These are phyloP conservation scores for Microtus pennsylvanicus DNA, from an alignment of 2,113 vertebrate genomes.

Conservation along the genomic window DNA sequence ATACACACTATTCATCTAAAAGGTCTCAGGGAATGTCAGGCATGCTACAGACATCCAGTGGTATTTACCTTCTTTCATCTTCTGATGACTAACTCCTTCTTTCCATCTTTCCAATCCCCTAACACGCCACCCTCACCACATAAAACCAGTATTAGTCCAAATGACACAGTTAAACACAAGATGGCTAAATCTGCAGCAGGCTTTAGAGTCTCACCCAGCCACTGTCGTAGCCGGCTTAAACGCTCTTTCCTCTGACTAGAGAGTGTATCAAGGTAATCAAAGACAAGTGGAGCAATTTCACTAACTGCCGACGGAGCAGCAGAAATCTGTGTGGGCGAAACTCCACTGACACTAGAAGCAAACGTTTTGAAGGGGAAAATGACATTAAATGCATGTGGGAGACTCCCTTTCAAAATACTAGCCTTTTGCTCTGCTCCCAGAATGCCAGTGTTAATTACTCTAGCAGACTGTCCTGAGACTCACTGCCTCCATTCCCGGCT, in stretches of 20 bases:
- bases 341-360: constrained; percentile 12
- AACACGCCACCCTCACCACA: neutral
- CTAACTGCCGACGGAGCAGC: neutral
- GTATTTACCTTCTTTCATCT: neutral
- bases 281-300: neutral
- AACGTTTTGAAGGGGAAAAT: constrained; percentile 60
- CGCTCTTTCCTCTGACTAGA: constrained; percentile 16
- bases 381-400: neutral
- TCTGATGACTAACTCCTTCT: neutral
- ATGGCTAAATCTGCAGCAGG: neutral
- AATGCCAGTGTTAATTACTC: constrained; percentile 49
- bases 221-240: neutral
- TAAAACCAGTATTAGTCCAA: constrained; percentile 18
- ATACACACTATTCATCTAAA: neutral
- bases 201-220: constrained; percentile 34
- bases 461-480: constrained; percentile 19
- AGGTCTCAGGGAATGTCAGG: neutral
- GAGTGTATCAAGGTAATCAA: neutral
- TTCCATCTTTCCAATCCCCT: neutral
- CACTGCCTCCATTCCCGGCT: neutral
- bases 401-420: constrained; percentile 43
- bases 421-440: neutral
- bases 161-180: neutral
- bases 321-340: constrained; percentile 20
- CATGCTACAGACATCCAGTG: neutral